A percentile compares a stretch with the other conserved stretches of the same genome.
phyloP scores from a whole-genome alignment of 2,888 invertebrate species.

The Ectemnius continuus region DNA sequence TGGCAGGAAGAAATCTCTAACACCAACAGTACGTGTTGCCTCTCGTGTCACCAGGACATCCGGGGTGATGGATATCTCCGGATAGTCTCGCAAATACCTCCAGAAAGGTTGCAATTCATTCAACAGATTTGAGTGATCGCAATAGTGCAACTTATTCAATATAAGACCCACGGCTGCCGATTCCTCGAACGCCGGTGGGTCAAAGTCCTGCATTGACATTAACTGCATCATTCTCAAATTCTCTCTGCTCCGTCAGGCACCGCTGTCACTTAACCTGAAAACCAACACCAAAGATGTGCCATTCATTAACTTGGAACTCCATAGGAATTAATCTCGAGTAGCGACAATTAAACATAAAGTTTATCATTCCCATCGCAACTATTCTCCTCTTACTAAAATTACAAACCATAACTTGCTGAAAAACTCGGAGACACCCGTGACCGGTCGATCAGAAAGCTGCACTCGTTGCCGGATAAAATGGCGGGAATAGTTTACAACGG shows the following conservation, averaged over 20 bases:
- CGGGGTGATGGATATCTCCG: slow-evolving; percentile 84
- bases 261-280: slow-evolving; percentile 32
- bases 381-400: too few relatives aligned
- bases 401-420: too few relatives aligned
- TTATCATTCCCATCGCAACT: too few relatives aligned
- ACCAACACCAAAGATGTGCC: background rate
- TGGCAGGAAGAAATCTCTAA: slow-evolving; percentile 80
- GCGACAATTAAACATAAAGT: too few relatives aligned
- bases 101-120: slow-evolving; percentile 70
- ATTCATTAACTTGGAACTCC: too few relatives aligned
- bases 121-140: slow-evolving; percentile 62
- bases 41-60: slow-evolving; percentile 81
- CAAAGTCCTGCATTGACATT: slow-evolving; percentile 68
- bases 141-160: slow-evolving; percentile 55
- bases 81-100: slow-evolving; percentile 81
- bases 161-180: slow-evolving; percentile 64
- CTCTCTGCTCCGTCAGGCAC: background rate
- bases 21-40: slow-evolving; percentile 79
- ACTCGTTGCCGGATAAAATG: slow-evolving; percentile 43
- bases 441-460: too few relatives aligned
- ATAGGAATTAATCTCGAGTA: too few relatives aligned
- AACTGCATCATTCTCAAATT: slow-evolving; percentile 65
- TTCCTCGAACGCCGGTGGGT: slow-evolving; percentile 56
- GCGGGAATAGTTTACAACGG: slow-evolving; percentile 41
- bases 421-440: too few relatives aligned